These are phyloP conservation scores for Ophion obscuratus DNA, from an alignment of 2,888 invertebrate species.

Conservation along the genomic window DNA sequence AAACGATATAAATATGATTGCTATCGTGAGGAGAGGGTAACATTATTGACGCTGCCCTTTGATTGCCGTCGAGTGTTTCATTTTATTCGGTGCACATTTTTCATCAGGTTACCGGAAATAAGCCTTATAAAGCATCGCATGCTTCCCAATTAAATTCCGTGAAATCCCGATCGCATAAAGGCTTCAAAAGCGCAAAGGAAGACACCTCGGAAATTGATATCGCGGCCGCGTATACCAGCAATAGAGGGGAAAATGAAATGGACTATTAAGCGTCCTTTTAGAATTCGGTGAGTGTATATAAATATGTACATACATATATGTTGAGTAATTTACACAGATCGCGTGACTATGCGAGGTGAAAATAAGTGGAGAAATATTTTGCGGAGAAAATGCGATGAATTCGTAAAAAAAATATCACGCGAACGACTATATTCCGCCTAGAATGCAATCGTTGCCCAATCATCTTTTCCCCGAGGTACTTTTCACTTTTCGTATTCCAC, in stretches of 20 bases:
- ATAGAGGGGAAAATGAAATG: constrained; percentile 60
- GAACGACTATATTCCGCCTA: constrained; percentile 21
- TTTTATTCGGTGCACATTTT: neutral
- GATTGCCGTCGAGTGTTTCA: neutral
- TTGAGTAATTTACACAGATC: neutral
- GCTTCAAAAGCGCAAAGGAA: neutral
- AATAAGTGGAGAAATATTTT: neutral
- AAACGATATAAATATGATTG: neutral
- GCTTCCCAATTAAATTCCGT: neutral
- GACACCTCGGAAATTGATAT: neutral
- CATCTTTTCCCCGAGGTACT: neutral
- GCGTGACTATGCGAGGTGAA: neutral
- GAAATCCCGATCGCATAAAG: neutral
- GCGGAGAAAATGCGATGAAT: constrained; percentile 1
- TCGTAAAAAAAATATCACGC: neutral
- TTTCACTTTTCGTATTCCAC: neutral
- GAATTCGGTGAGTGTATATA: constrained; percentile 52
- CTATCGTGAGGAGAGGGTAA: neutral
- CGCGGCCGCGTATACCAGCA: neutral
- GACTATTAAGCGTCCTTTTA: constrained; percentile 44
- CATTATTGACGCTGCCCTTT: neutral
- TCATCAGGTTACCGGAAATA: neutral
- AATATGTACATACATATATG: neutral
- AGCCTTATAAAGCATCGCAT: too few species aligned
- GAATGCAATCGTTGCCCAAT: constrained; percentile 55